phyloP scores from a whole-genome alignment of 2,113 vertebrate species.

The Daubentonia madagascariensis region DNA sequence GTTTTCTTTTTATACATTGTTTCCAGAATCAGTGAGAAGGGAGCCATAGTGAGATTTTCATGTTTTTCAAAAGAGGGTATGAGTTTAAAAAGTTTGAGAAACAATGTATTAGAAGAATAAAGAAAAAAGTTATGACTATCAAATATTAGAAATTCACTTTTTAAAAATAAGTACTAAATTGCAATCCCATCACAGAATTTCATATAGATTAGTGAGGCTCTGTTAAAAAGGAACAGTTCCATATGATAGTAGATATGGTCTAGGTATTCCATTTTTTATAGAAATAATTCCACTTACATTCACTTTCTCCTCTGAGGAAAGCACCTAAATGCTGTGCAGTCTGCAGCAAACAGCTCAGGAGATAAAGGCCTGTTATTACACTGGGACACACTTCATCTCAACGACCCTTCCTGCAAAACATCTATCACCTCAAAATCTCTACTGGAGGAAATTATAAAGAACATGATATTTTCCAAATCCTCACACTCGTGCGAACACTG shows the following conservation, averaged over 20 bases:
- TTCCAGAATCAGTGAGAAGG: constrained; percentile 9
- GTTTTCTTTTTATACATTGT: background rate
- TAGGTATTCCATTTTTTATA: background rate
- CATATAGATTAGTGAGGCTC: background rate
- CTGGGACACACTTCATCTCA: background rate
- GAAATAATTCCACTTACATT: background rate
- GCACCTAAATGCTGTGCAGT: background rate
- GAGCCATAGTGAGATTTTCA: background rate
- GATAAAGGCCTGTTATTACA: background rate
- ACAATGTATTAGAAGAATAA: background rate
- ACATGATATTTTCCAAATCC: background rate
- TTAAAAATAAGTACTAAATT: constrained; percentile 35
- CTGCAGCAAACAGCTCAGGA: background rate
- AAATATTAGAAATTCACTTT: constrained; percentile 9
- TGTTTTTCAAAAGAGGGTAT: background rate
- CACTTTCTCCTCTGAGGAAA: background rate
- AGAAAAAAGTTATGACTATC: background rate
- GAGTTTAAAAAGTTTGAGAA: constrained; percentile 2
- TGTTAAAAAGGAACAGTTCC: background rate
- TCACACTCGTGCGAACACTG: background rate
- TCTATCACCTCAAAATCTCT: background rate
- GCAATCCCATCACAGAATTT: background rate
- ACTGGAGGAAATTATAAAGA: background rate
- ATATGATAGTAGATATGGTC: background rate
- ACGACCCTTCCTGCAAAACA: background rate